Conservation (phyloP, 2,888 invertebrate species). For the Noctua comes region DNA sequence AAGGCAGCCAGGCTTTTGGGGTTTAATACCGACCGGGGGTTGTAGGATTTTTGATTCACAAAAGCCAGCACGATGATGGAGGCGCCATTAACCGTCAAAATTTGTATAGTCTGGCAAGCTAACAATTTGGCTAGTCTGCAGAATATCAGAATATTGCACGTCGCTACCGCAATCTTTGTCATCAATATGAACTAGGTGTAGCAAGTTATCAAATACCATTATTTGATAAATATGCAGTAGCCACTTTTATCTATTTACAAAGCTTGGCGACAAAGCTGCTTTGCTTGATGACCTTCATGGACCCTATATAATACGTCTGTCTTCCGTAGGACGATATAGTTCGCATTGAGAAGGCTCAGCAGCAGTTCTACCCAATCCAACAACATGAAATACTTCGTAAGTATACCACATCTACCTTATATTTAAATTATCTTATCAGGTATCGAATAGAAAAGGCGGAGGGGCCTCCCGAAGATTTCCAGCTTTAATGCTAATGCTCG, state of each 20-base stretch:
- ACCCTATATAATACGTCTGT: constrained; percentile 80
- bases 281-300: constrained; percentile 81
- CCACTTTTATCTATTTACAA: constrained; percentile 54
- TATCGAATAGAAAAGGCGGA: not conserved
- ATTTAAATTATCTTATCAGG: not conserved
- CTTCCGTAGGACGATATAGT: constrained; percentile 83
- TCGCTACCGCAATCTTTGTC: constrained; percentile 10
- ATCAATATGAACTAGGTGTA: constrained; percentile 32
- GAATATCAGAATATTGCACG: not conserved
- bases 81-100: not conserved
- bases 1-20: not conserved
- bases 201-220: constrained; percentile 44
- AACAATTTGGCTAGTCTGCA: not conserved
- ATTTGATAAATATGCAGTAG: constrained; percentile 50
- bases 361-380: constrained; percentile 78
- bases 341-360: constrained; percentile 84
- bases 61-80: not conserved
- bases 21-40: not conserved
- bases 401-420: constrained; percentile 46
- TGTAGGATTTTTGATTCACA: not conserved
- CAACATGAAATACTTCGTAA: constrained; percentile 88
- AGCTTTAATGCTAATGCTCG: too few species aligned
- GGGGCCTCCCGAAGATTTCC: not conserved
- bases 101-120: not conserved
- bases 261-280: constrained; percentile 55